phyloP scores from a whole-genome alignment of 2,113 vertebrate species.

The Myrmecophaga tridactyla region DNA sequence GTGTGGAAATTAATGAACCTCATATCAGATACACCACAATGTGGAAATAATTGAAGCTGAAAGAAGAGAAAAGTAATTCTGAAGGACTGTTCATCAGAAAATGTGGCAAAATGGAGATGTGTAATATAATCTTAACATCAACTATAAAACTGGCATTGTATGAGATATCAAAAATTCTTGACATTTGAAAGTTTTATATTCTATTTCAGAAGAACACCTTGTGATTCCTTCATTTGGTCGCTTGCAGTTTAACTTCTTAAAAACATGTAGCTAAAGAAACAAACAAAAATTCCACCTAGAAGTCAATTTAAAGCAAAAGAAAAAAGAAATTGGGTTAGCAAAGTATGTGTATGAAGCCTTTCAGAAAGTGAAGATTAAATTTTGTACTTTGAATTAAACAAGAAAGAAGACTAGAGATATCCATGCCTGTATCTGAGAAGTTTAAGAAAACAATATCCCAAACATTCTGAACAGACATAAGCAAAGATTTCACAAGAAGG shows the following conservation, averaged over 20 bases:
- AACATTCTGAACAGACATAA: neutral
- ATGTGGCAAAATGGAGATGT: neutral
- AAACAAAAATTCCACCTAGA: neutral
- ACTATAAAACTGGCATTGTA: neutral
- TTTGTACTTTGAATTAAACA: neutral
- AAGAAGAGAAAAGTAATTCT: neutral
- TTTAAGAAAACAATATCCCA: neutral
- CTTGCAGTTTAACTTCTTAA: neutral
- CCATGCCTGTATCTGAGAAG: neutral
- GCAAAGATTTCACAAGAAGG: neutral
- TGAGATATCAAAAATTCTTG: neutral
- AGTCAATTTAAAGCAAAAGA: neutral
- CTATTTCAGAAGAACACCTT: neutral
- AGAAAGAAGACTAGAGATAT: neutral
- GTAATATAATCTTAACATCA: neutral
- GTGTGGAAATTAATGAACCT: neutral
- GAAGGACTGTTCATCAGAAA: neutral
- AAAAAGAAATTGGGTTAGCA: neutral
- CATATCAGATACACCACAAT: neutral
- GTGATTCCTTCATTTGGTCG: neutral
- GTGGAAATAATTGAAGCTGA: neutral
- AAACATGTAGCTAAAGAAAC: neutral
- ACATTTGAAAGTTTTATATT: neutral
- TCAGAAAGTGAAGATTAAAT: neutral
- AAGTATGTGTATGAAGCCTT: neutral